A percentile compares a stretch with the other conserved stretches of the same genome.
phyloP scores from a whole-genome alignment of 2,888 invertebrate genomes.

The Mechanitis mazaeus region DNA sequence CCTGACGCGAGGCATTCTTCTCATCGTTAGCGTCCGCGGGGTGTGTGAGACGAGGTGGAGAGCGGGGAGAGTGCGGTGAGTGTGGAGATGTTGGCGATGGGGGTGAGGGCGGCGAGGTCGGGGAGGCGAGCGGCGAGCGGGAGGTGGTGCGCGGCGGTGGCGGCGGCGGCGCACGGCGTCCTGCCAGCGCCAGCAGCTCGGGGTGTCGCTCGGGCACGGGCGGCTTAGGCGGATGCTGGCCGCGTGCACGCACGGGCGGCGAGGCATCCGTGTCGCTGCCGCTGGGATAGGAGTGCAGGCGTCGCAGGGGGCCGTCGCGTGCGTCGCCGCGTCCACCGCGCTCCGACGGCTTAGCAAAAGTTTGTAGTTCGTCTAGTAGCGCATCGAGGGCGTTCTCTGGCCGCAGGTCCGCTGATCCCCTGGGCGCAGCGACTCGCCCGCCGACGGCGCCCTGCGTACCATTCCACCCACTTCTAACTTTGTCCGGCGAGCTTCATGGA shows the following conservation, averaged over 20 bases:
- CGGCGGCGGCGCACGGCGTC: constrained; percentile 89
- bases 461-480: constrained; percentile 61
- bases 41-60: constrained; percentile 83
- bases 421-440: constrained; percentile 49
- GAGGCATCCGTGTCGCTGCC: constrained; percentile 89
- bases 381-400: constrained; percentile 98
- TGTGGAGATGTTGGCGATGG: constrained; percentile 59
- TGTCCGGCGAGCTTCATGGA: constrained; percentile 50
- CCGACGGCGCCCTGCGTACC: constrained; percentile 64
- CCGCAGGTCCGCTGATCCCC: constrained; percentile 68
- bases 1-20: constrained; percentile 74
- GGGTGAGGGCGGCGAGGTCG: constrained; percentile 83
- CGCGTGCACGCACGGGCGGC: constrained; percentile 82
- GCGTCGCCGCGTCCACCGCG: constrained; percentile 64
- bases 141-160: constrained; percentile 94
- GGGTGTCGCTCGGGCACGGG: constrained; percentile 89
- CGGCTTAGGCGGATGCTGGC: constrained; percentile 80
- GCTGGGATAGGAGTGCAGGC: constrained; percentile 90
- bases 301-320: constrained; percentile 79
- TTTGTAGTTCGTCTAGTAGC: constrained; percentile 94
- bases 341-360: constrained; percentile 84
- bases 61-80: constrained; percentile 77
- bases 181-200: constrained; percentile 83
- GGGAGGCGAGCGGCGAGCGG: constrained; percentile 90
- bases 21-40: constrained; percentile 46